These are phyloP conservation scores for Seira musarum DNA, from an alignment of 2,888 invertebrate genomes.

Conservation along the genomic window DNA sequence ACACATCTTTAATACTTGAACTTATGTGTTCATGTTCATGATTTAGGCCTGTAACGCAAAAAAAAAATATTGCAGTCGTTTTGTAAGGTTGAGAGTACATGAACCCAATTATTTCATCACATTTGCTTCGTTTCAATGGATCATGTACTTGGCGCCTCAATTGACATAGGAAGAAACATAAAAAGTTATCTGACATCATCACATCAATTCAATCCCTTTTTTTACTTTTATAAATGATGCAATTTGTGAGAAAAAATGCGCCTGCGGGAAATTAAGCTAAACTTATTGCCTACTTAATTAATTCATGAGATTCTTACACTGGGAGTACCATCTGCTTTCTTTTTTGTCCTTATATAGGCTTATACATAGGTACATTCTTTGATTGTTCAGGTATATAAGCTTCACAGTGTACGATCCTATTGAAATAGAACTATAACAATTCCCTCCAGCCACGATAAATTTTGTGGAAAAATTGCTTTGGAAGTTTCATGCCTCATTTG, in stretches of 20 bases:
- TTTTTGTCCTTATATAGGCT: not conserved
- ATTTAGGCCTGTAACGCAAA: no score
- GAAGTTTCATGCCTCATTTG: not conserved
- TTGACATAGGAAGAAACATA: not conserved
- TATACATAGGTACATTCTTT: no score
- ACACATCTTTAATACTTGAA: no score
- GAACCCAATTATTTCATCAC: no score
- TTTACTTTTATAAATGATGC: not conserved
- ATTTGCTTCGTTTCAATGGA: not conserved
- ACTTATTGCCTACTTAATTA: constrained; percentile 24
- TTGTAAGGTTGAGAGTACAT: no score
- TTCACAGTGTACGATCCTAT: no score
- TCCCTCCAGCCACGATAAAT: no score
- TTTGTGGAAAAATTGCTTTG: no score
- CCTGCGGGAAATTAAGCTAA: constrained; percentile 37
- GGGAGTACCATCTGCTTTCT: constrained; percentile 27
- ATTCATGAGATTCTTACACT: constrained; percentile 43
- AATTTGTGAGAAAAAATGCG: constrained; percentile 8
- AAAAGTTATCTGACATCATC: not conserved
- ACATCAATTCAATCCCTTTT: not conserved
- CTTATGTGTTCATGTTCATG: no score
- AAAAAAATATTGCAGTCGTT: no score
- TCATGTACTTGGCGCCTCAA: no score
- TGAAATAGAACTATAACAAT: no score
- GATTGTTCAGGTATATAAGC: constrained; percentile 4